phyloP scores from a whole-genome alignment of 2,888 invertebrate genomes.

The Crocallis elinguaria region DNA sequence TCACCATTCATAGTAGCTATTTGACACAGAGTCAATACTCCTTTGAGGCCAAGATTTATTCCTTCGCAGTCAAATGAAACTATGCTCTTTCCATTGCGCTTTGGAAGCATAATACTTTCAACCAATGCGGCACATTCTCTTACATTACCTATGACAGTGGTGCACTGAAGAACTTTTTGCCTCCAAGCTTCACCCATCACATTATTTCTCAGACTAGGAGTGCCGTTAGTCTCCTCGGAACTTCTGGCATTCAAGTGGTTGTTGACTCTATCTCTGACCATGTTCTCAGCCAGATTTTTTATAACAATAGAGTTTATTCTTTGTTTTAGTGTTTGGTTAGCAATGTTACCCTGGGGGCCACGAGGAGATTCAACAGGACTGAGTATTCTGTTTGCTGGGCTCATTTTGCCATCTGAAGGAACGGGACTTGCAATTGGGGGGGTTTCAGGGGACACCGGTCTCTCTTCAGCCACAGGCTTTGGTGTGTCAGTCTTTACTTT shows the following conservation, averaged over 20 bases:
- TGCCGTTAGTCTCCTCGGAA: slow-evolving; percentile 74
- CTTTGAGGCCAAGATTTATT: slow-evolving; percentile 95
- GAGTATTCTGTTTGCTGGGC: slow-evolving; percentile 80
- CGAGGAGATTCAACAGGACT: slow-evolving; percentile 81
- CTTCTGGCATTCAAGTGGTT: slow-evolving; percentile 77
- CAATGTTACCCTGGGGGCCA: slow-evolving; percentile 78
- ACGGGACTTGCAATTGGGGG: slow-evolving; percentile 73
- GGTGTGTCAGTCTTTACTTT: slow-evolving; percentile 76
- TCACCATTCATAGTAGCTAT: slow-evolving; percentile 93
- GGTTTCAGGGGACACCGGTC: slow-evolving; percentile 65
- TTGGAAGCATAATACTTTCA: slow-evolving; percentile 88
- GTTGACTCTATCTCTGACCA: slow-evolving; percentile 80
- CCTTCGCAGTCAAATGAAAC: slow-evolving; percentile 97
- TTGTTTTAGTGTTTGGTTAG: slow-evolving; percentile 93
- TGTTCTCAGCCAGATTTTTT: slow-evolving; percentile 95
- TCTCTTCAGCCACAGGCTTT: slow-evolving; percentile 76
- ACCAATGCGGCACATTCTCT: slow-evolving; percentile 91
- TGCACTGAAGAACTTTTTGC: slow-evolving; percentile 91
- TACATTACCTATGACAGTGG: slow-evolving; percentile 91
- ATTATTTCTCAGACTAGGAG: slow-evolving; percentile 70
- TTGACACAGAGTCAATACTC: slow-evolving; percentile 94
- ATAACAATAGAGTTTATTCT: slow-evolving; percentile 94
- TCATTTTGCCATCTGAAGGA: slow-evolving; percentile 74
- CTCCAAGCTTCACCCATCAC: slow-evolving; percentile 91
- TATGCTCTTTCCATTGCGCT: slow-evolving; percentile 83